These are phyloP conservation scores for Oncorhynchus tshawytscha DNA, from an alignment of 2,113 vertebrate species.

Conservation along the genomic window DNA sequence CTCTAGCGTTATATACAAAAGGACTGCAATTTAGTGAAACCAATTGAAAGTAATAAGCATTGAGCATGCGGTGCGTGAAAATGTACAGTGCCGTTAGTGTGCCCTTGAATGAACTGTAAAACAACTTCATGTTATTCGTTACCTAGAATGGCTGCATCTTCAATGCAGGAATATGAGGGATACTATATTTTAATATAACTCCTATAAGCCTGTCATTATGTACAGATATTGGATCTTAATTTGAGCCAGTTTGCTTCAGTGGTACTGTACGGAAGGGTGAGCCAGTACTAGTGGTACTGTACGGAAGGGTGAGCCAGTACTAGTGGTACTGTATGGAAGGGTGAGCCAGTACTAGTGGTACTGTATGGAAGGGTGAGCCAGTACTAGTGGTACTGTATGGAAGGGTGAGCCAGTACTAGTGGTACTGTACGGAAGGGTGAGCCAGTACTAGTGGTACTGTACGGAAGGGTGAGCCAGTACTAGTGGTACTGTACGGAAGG, in stretches of 20 bases:
- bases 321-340: no score
- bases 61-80: constrained; percentile 60
- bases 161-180: neutral
- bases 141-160: constrained; percentile 61
- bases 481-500: no score
- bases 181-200: constrained; percentile 54
- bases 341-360: no score
- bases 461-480: no score
- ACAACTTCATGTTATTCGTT: constrained; percentile 67
- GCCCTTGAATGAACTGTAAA: constrained; percentile 77
- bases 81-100: constrained; percentile 52
- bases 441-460: no score
- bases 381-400: no score
- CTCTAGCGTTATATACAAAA: constrained; percentile 66
- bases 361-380: no score
- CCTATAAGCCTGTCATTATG: constrained; percentile 57
- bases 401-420: no score
- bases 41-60: constrained; percentile 84
- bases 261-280: no score
- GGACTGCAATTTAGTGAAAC: constrained; percentile 72
- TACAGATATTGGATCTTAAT: neutral
- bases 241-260: neutral
- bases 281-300: no score
- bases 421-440: no score
- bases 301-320: no score